Percentiles rank a stretch among this genome's conserved stretches.
phyloP scores from a whole-genome alignment of 2,797 vertebrate species.

The Hydrocynus forskahlii region DNA sequence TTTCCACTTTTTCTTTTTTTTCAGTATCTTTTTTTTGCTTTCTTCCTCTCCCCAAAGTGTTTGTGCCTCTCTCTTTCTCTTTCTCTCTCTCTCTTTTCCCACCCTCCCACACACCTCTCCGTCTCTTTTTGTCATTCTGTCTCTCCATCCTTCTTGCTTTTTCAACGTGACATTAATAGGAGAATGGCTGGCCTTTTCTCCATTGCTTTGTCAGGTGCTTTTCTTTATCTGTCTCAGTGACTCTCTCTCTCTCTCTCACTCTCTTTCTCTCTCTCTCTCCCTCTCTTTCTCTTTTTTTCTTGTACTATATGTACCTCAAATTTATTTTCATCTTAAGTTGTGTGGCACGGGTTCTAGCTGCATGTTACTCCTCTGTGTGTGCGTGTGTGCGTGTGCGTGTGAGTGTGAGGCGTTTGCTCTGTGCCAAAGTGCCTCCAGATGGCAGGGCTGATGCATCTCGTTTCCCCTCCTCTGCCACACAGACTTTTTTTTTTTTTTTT shows the following conservation, averaged over 20 bases:
- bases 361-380: not conserved
- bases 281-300: constrained; percentile 45
- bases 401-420: constrained; percentile 72
- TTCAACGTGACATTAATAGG: constrained; percentile 70
- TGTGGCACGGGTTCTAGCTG: constrained; percentile 17
- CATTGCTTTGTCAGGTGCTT: constrained; percentile 73
- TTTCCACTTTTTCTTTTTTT: constrained; percentile 56
- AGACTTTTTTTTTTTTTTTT: constrained; percentile 50
- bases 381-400: constrained; percentile 59
- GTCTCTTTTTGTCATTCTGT: constrained; percentile 14
- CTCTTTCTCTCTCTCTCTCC: too few species aligned
- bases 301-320: not conserved
- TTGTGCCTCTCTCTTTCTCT: constrained; percentile 33
- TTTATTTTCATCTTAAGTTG: constrained; percentile 23
- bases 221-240: too few species aligned
- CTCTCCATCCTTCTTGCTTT: constrained; percentile 41
- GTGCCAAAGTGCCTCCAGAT: constrained; percentile 82
- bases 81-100: constrained; percentile 8
- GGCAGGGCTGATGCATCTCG: constrained; percentile 72
- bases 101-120: not conserved
- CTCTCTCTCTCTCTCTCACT: not conserved
- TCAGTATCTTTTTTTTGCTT: constrained; percentile 49
- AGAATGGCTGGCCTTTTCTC: constrained; percentile 79
- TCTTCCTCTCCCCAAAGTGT: constrained; percentile 53
- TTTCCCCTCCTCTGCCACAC: constrained; percentile 60